phyloP scores from a whole-genome alignment of 2,888 invertebrate genomes.

The Drepana falcataria region DNA sequence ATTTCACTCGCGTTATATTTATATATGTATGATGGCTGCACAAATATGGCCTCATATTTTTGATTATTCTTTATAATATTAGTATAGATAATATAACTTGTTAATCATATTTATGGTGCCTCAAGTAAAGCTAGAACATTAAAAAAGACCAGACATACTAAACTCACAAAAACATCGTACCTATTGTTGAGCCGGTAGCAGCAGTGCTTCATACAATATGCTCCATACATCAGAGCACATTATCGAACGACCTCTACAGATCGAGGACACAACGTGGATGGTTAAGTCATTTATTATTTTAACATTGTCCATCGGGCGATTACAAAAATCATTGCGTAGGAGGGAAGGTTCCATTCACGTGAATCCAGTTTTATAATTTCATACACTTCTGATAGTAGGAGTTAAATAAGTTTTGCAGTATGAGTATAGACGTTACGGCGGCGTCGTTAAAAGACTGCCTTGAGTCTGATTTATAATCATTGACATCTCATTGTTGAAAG shows the following conservation, averaged over 20 bases:
- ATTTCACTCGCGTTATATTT: too few relatives aligned
- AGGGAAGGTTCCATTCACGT: slow-evolving; percentile 42
- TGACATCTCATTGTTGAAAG: background rate
- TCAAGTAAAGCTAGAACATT: too few relatives aligned
- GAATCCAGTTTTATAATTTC: slow-evolving; percentile 40
- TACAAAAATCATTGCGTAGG: slow-evolving; percentile 40
- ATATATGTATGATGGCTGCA: too few relatives aligned
- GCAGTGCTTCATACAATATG: background rate
- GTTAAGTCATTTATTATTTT: slow-evolving; percentile 67
- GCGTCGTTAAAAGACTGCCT: background rate
- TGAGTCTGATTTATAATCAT: background rate
- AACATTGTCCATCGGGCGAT: slow-evolving; percentile 16
- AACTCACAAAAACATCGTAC: background rate
- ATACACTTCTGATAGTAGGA: slow-evolving; percentile 6
- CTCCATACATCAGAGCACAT: slow-evolving; percentile 15
- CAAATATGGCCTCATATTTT: too few relatives aligned
- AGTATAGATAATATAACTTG: too few relatives aligned
- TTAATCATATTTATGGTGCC: too few relatives aligned
- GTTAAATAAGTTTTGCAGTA: background rate
- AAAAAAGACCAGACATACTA: background rate
- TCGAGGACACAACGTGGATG: slow-evolving; percentile 43
- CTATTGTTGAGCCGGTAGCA: background rate
- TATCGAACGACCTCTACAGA: slow-evolving; percentile 42
- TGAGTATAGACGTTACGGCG: background rate
- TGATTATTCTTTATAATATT: too few relatives aligned